phyloP scores from a whole-genome alignment of 2,113 vertebrate genomes.

The Dicrurus megarhynchus region DNA sequence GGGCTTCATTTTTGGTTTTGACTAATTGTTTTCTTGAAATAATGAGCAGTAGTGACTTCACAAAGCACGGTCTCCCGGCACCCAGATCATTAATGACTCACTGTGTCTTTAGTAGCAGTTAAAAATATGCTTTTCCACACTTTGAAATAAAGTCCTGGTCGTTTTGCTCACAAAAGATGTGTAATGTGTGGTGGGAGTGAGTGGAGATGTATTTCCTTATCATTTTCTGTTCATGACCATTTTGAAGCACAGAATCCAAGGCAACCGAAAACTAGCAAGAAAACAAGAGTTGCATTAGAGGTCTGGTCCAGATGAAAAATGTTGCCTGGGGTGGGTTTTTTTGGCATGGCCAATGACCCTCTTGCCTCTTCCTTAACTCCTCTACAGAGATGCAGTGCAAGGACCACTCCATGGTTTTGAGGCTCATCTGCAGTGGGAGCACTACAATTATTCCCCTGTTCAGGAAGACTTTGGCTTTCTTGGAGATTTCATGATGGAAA shows the following conservation, averaged over 20 bases:
- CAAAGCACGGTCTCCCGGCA: neutral
- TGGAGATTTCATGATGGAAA: neutral
- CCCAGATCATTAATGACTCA: constrained; percentile 15
- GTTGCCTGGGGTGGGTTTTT: neutral
- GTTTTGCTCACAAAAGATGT: neutral
- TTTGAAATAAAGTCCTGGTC: neutral
- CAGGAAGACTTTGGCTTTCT: neutral
- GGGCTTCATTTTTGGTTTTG: neutral
- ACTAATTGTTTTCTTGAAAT: constrained; percentile 26
- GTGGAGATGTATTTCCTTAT: neutral
- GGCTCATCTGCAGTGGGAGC: neutral
- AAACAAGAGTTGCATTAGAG: neutral
- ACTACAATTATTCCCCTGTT: neutral
- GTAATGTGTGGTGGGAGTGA: neutral
- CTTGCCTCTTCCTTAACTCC: neutral
- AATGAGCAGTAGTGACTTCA: neutral
- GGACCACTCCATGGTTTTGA: neutral
- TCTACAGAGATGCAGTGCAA: neutral
- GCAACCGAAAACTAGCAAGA: neutral
- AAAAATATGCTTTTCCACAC: neutral
- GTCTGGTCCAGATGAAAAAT: neutral
- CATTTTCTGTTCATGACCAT: neutral
- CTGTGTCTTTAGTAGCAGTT: neutral
- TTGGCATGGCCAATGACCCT: neutral
- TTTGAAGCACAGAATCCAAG: neutral